Conservation (phyloP, 2,888 invertebrate species). For the Drosophila buzzatii region DNA sequence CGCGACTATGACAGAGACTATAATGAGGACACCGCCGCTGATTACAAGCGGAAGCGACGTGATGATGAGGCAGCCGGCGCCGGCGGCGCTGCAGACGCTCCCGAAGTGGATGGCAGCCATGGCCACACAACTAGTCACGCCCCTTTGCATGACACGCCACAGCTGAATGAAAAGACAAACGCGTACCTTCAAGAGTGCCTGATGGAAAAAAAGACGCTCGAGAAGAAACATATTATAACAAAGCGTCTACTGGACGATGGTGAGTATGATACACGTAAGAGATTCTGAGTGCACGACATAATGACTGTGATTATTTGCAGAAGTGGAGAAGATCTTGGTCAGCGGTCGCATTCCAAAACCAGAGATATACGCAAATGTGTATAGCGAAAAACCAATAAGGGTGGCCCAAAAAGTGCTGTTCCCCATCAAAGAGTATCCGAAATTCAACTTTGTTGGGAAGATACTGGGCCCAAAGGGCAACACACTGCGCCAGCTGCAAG, state of each 20-base stretch:
- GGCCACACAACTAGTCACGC: constrained; percentile 72
- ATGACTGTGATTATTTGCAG: constrained; percentile 45
- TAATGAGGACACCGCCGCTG: constrained; percentile 83
- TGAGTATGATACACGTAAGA: constrained; percentile 30
- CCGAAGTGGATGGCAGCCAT: constrained; percentile 68
- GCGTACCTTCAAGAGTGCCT: constrained; percentile 91
- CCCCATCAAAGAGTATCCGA: constrained; percentile 84
- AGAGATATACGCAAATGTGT: constrained; percentile 83
- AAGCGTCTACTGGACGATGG: constrained; percentile 91
- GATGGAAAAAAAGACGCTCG: constrained; percentile 89
- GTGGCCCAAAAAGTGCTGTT: constrained; percentile 84
- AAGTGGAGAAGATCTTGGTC: constrained; percentile 91
- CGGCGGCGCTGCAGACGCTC: constrained; percentile 61
- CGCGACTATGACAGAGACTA: constrained; percentile 84
- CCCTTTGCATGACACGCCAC: constrained; percentile 81
- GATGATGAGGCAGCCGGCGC: constrained; percentile 79
- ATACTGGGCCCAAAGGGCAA: constrained; percentile 97
- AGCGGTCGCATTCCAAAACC: constrained; percentile 89
- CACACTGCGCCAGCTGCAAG: constrained; percentile 95
- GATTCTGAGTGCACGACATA: not conserved
- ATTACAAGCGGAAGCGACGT: constrained; percentile 83
- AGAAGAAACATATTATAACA: constrained; percentile 89
- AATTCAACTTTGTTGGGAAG: constrained; percentile 97
- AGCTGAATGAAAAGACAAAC: constrained; percentile 89
- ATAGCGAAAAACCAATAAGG: constrained; percentile 84